Percentiles rank a stretch among this genome's conserved stretches.
Conservation (phyloP, 1,140 invertebrate genomes). For the Eueides isabella region DNA sequence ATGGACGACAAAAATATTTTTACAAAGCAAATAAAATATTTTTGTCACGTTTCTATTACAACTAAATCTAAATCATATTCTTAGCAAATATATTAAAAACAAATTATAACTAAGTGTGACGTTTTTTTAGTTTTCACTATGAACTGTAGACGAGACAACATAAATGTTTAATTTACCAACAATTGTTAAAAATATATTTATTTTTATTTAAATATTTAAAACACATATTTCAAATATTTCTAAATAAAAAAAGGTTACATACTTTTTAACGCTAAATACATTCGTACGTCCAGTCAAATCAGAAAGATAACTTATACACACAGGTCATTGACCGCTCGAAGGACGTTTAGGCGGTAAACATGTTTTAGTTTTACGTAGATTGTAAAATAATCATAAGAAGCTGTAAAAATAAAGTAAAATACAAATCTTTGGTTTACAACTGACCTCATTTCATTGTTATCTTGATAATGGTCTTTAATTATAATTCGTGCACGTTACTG, state of each 20-base stretch:
- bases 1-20: background rate
- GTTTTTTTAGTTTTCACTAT: background rate
- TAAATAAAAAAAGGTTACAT: background rate
- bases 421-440: conserved; percentile 35
- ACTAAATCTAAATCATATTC: background rate
- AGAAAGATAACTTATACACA: background rate
- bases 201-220: background rate
- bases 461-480: background rate
- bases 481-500: background rate
- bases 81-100: background rate
- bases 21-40: background rate
- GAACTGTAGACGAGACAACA: background rate
- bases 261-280: background rate
- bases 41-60: background rate
- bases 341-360: conserved; percentile 12
- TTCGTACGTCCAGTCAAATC: conserved; percentile 1
- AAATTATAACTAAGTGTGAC: conserved; percentile 5
- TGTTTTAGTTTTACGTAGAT: conserved; percentile 7
- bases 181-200: background rate
- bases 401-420: background rate
- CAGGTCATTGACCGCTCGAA: conserved; percentile 2
- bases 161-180: background rate
- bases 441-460: conserved; percentile 23
- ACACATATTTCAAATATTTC: background rate
- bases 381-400: conserved; percentile 2